These are phyloP conservation scores for Microtus obscurus DNA, from an alignment of 2,797 vertebrate species.

Conservation along the genomic window DNA sequence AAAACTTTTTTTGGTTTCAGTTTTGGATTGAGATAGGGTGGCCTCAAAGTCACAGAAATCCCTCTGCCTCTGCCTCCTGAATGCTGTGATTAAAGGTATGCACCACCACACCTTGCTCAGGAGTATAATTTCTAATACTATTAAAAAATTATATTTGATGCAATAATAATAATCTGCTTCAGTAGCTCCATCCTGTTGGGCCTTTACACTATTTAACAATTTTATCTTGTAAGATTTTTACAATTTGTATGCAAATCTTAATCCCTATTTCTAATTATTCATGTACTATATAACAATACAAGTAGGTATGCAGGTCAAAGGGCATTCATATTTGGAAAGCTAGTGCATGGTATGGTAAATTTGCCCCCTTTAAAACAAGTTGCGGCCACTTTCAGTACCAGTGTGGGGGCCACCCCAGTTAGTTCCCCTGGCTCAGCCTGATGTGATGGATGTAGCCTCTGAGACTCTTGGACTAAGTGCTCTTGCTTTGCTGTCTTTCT, in stretches of 20 bases:
- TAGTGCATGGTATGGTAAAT: not conserved
- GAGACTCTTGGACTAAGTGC: not conserved
- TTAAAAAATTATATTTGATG: not conserved
- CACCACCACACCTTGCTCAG: not conserved
- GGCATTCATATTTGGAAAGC: not conserved
- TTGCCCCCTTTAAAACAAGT: not conserved
- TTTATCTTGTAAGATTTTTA: constrained; percentile 31
- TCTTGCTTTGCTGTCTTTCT: constrained; percentile 57
- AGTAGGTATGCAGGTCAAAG: not conserved
- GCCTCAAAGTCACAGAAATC: not conserved
- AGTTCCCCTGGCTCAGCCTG: not conserved
- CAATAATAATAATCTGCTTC: not conserved
- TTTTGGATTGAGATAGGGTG: not conserved
- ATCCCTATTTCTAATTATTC: not conserved
- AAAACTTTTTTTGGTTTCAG: not conserved
- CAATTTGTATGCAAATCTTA: not conserved
- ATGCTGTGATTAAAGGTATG: not conserved
- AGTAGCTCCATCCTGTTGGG: not conserved
- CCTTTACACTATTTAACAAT: not conserved
- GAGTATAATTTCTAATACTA: not conserved
- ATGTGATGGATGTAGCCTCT: not conserved
- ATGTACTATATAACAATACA: not conserved
- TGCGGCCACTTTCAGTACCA: no score
- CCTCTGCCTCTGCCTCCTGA: not conserved
- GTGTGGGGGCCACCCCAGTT: accelerated